Conservation (phyloP, 2,888 invertebrate species). For the Cylloceria caligata region DNA sequence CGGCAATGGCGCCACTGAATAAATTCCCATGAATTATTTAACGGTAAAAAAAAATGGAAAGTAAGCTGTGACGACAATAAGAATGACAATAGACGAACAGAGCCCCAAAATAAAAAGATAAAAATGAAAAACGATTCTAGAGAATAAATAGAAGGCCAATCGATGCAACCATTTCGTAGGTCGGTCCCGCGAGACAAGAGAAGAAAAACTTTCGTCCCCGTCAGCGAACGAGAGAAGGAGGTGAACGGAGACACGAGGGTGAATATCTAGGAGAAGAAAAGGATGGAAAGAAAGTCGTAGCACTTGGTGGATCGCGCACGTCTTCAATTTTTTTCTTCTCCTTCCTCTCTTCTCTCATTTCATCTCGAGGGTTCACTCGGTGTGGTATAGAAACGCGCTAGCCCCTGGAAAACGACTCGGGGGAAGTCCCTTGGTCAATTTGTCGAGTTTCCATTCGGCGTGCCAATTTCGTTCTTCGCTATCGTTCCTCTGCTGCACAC, state of each 20-base stretch:
- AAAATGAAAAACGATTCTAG: constrained; percentile 26
- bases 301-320: constrained; percentile 21
- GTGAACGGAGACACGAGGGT: background rate
- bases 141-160: constrained; percentile 47
- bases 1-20: background rate
- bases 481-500: background rate
- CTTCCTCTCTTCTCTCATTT: constrained; percentile 36
- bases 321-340: constrained; percentile 51
- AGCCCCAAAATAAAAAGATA: constrained; percentile 3
- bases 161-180: constrained; percentile 57
- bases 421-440: constrained; percentile 66
- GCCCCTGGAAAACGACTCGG: constrained; percentile 55
- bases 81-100: background rate
- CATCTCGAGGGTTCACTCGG: constrained; percentile 51
- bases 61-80: background rate
- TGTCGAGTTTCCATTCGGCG: constrained; percentile 64
- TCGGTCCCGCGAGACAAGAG: constrained; percentile 48
- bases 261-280: constrained; percentile 21
- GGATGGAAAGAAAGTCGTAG: constrained; percentile 12
- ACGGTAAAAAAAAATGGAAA: background rate
- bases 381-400: constrained; percentile 14
- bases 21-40: constrained; percentile 8
- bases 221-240: constrained; percentile 39
- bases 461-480: constrained; percentile 49
- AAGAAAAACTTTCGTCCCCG: constrained; percentile 56